Conservation (phyloP, 2,888 invertebrate genomes). For the Ophion ellenae region DNA sequence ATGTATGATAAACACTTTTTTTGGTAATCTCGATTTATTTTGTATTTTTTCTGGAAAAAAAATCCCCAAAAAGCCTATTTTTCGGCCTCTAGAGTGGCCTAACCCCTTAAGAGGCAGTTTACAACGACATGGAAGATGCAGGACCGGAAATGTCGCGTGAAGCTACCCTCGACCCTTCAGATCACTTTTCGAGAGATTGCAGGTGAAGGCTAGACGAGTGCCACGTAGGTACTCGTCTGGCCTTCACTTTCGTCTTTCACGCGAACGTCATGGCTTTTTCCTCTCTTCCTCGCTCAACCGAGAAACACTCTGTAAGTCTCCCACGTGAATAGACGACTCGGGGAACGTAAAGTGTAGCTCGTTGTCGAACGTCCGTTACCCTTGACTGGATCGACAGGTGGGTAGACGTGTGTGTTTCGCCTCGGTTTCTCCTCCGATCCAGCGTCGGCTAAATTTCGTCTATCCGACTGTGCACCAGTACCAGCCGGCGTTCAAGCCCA, state of each 20-base stretch:
- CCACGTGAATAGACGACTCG: slow-evolving; percentile 75
- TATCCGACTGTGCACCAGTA: slow-evolving; percentile 36
- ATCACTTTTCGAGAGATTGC: slow-evolving; percentile 25
- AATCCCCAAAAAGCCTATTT: too few species aligned
- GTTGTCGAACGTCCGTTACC: slow-evolving; percentile 79
- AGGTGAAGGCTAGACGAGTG: slow-evolving; percentile 7
- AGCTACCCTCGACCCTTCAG: not conserved
- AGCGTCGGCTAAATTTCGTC: slow-evolving; percentile 17
- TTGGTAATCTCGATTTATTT: too few species aligned
- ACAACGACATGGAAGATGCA: not conserved
- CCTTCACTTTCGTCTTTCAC: slow-evolving; percentile 18
- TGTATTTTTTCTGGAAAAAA: too few species aligned
- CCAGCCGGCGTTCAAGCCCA: slow-evolving; percentile 40
- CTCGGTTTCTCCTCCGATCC: not conserved
- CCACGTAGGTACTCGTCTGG: slow-evolving; percentile 36
- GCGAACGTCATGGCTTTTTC: slow-evolving; percentile 3
- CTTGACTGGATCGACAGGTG: slow-evolving; percentile 77
- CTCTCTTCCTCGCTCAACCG: slow-evolving; percentile 53
- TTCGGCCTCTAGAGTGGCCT: too few species aligned
- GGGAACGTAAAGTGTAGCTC: slow-evolving; percentile 78
- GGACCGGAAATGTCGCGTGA: not conserved
- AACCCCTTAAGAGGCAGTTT: not conserved
- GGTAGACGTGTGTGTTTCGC: slow-evolving; percentile 60
- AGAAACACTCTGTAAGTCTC: slow-evolving; percentile 72
- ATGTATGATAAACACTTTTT: too few species aligned